phyloP scores from a whole-genome alignment of 2,113 vertebrate genomes.

The Gopherus flavomarginatus region DNA sequence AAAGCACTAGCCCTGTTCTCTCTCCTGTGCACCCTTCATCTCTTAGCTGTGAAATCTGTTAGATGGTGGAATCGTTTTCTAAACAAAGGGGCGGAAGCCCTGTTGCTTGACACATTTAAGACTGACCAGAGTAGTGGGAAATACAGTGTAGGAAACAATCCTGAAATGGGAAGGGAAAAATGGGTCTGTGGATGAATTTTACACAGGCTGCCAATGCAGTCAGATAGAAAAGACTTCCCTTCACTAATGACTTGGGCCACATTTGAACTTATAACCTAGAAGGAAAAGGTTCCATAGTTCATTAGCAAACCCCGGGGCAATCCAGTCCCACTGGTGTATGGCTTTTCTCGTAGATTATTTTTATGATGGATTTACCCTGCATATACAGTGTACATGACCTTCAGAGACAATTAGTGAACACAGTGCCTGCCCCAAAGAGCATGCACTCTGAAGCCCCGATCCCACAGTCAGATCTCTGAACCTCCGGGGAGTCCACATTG shows the following conservation, averaged over 20 bases:
- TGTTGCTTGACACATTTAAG: fast-evolving
- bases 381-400: fast-evolving
- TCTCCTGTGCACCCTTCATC: fast-evolving
- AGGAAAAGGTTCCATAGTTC: background rate
- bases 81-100: background rate
- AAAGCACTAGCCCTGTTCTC: fast-evolving
- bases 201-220: background rate
- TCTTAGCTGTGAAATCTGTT: background rate
- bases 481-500: fast-evolving
- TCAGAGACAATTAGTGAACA: background rate
- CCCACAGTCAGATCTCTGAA: background rate
- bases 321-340: fast-evolving
- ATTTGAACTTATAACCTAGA: fast-evolving
- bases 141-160: background rate
- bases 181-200: background rate
- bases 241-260: background rate
- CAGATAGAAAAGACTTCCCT: fast-evolving
- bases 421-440: background rate
- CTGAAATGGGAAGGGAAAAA: background rate
- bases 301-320: background rate
- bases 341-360: background rate
- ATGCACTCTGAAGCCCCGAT: fast-evolving
- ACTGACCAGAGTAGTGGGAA: background rate
- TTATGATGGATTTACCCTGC: background rate
- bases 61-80: background rate